phyloP scores from a whole-genome alignment of 2,113 vertebrate genomes.

The Regulus satrapa region DNA sequence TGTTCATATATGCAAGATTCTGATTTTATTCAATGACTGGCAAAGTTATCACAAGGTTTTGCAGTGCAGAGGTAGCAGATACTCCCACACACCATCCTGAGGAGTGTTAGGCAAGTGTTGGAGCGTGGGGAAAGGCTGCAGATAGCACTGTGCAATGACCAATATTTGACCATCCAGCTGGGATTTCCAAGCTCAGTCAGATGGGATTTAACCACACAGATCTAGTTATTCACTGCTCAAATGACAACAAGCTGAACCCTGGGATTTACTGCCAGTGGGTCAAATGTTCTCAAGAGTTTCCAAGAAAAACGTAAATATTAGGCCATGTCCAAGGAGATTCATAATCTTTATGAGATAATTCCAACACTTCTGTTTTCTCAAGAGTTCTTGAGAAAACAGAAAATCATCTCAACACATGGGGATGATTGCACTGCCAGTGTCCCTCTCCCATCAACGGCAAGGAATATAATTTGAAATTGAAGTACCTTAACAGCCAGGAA shows the following conservation, averaged over 20 bases:
- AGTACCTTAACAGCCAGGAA: slow-evolving; percentile 81
- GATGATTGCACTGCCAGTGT: not conserved
- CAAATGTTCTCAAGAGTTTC: not conserved
- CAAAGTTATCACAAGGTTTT: not conserved
- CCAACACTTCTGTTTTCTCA: not conserved
- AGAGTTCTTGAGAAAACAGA: not conserved
- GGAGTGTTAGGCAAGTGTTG: not conserved
- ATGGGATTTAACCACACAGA: not conserved
- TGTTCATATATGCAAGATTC: not conserved
- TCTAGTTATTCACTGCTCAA: not conserved
- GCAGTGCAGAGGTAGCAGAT: not conserved
- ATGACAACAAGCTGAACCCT: not conserved
- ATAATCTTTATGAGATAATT: not conserved
- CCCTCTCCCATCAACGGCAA: not conserved
- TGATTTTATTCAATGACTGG: not conserved
- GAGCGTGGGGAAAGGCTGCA: not conserved
- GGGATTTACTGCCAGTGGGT: not conserved
- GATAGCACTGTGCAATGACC: not conserved
- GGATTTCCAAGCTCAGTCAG: not conserved
- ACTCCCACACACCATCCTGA: not conserved
- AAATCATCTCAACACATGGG: not conserved
- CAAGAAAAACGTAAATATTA: not conserved
- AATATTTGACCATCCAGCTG: not conserved
- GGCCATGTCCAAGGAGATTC: not conserved
- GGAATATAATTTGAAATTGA: not conserved